A percentile compares a stretch with the other conserved stretches of the same genome.
These are phyloP conservation scores for Tachina lurida DNA, from an alignment of 2,888 invertebrate species.

Conservation along the genomic window DNA sequence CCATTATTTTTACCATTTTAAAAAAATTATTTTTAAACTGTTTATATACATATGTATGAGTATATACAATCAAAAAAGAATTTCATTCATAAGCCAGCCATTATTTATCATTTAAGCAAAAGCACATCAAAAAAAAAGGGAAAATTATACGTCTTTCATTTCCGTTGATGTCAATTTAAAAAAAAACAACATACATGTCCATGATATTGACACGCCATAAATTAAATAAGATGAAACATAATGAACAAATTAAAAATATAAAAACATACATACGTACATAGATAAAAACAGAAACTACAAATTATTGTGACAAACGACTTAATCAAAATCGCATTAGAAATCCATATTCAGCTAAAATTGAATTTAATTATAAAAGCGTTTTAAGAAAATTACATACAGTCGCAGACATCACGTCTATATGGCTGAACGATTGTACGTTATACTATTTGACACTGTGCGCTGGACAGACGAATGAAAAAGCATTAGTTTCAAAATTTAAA, in stretches of 20 bases:
- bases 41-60: neutral
- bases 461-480: neutral
- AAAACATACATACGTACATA: constrained; percentile 14
- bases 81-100: constrained; percentile 19
- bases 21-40: neutral
- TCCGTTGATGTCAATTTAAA: constrained; percentile 54
- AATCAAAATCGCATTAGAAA: constrained; percentile 73
- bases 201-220: neutral
- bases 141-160: constrained; percentile 30
- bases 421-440: neutral
- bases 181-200: constrained; percentile 25
- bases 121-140: neutral
- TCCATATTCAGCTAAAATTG: constrained; percentile 39
- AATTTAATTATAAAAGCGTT: constrained; percentile 46
- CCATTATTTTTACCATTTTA: neutral
- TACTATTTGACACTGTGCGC: neutral
- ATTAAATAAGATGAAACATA: neutral
- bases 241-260: constrained; percentile 15
- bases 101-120: constrained; percentile 30
- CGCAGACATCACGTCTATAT: constrained; percentile 8
- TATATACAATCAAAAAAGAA: neutral
- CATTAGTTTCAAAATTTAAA: constrained; percentile 14
- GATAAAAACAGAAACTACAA: constrained; percentile 26
- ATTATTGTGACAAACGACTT: constrained; percentile 71
- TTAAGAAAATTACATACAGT: constrained; percentile 31